phyloP scores from a whole-genome alignment of 2,113 vertebrate genomes.

The Phrynosoma blainvillii region DNA sequence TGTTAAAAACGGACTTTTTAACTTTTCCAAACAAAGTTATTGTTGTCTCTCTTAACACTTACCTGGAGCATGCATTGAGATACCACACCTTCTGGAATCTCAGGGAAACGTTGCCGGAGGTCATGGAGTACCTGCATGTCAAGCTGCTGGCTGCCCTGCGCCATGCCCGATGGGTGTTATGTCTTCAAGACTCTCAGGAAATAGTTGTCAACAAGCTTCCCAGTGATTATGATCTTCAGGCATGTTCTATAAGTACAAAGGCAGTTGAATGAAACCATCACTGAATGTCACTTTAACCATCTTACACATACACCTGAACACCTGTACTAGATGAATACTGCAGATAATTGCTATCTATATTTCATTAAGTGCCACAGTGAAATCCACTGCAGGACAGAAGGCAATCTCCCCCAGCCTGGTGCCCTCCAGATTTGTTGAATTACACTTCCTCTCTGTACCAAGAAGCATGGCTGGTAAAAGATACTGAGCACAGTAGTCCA shows the following conservation, averaged over 20 bases:
- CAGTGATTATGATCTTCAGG: slow-evolving; percentile 84
- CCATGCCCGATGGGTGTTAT: slow-evolving; percentile 88
- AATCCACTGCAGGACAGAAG: neutral
- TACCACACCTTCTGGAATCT: slow-evolving; percentile 96
- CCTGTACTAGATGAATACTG: neutral
- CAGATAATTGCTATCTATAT: neutral
- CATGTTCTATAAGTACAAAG: slow-evolving; percentile 82
- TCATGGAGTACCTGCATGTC: slow-evolving; percentile 96
- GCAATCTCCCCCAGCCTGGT: no score
- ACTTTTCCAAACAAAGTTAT: neutral
- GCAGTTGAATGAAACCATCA: slow-evolving; percentile 2
- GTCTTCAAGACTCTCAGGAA: slow-evolving; percentile 63
- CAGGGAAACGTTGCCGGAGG: slow-evolving; percentile 96
- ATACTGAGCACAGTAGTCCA: no score
- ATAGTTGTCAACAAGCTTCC: slow-evolving; percentile 84
- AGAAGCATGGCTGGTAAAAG: no score
- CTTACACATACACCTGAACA: neutral
- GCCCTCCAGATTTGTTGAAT: no score
- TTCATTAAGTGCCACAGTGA: neutral
- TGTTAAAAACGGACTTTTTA: neutral
- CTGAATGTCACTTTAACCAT: neutral
- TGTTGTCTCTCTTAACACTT: slow-evolving; percentile 41
- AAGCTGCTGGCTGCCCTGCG: slow-evolving; percentile 92
- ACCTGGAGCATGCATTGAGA: slow-evolving; percentile 99
- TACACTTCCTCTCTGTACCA: no score